phyloP scores from a whole-genome alignment of 2,797 vertebrate genomes.

The Megaceryle alcyon region DNA sequence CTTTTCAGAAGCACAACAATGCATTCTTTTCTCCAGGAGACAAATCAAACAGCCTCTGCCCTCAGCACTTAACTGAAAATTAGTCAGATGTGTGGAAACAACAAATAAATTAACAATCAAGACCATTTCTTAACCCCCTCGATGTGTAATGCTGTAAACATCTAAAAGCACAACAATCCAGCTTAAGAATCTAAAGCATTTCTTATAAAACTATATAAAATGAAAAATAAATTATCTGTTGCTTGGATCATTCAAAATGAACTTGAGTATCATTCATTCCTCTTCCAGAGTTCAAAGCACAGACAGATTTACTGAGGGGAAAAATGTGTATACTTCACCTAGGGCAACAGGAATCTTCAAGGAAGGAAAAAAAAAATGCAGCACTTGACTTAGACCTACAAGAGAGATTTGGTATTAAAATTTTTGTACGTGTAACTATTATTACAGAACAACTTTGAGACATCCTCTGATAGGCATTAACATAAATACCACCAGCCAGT shows the following conservation, averaged over 20 bases:
- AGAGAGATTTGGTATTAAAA: background rate
- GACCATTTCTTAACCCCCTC: background rate
- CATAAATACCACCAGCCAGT: background rate
- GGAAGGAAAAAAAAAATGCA: background rate
- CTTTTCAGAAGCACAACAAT: background rate
- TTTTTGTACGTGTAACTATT: background rate
- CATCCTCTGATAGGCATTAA: background rate
- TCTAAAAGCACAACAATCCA: background rate
- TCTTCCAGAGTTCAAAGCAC: background rate
- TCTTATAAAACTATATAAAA: background rate
- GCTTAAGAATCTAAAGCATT: background rate
- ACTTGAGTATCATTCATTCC: background rate
- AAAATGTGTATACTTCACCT: background rate
- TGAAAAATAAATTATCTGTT: conserved; percentile 4
- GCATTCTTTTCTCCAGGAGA: background rate
- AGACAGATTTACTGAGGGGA: background rate
- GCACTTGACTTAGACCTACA: background rate
- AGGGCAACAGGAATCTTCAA: background rate
- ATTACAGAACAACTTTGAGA: background rate
- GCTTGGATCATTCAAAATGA: background rate
- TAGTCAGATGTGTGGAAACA: background rate
- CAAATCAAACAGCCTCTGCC: background rate
- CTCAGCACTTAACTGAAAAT: background rate
- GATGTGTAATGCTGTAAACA: background rate
- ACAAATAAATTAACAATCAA: background rate